phyloP scores from a whole-genome alignment of 2,113 vertebrate species.

The Plestiodon gilberti region DNA sequence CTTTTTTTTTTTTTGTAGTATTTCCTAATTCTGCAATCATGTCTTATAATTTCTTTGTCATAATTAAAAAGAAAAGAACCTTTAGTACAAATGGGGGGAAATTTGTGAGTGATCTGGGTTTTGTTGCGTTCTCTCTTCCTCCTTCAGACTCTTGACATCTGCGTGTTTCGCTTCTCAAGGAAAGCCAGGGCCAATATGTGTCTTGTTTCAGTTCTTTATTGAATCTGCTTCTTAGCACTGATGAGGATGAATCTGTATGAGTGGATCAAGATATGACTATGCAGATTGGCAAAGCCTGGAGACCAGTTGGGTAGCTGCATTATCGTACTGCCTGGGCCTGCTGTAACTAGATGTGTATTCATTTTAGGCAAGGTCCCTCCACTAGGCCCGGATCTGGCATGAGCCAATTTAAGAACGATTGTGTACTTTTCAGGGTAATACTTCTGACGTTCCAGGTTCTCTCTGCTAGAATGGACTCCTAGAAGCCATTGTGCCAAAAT shows the following conservation, averaged over 20 bases:
- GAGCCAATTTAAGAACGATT: background rate
- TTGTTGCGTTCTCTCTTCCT: background rate
- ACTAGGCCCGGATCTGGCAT: background rate
- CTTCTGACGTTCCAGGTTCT: background rate
- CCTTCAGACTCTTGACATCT: background rate
- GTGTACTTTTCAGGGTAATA: background rate
- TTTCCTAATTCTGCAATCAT: constrained; percentile 64
- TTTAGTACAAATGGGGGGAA: constrained; percentile 57
- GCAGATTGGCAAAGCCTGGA: background rate
- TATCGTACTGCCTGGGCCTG: no score
- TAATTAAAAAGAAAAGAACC: constrained; percentile 69
- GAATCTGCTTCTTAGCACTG: background rate
- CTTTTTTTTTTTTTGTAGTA: constrained; percentile 42
- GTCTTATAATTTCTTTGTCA: constrained; percentile 62
- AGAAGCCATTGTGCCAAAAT: background rate
- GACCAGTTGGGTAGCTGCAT: background rate
- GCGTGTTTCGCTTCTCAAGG: background rate
- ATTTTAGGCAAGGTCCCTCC: no score
- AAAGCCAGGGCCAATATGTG: background rate
- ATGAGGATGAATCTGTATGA: background rate
- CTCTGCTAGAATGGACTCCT: background rate
- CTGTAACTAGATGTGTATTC: background rate
- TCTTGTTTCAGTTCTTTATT: background rate
- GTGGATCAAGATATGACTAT: background rate
- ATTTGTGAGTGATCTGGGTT: background rate